Evolutionary conservation across 2,888 invertebrate genomes (phyloP).

Genomic region (Xanthia togata): DNA sequence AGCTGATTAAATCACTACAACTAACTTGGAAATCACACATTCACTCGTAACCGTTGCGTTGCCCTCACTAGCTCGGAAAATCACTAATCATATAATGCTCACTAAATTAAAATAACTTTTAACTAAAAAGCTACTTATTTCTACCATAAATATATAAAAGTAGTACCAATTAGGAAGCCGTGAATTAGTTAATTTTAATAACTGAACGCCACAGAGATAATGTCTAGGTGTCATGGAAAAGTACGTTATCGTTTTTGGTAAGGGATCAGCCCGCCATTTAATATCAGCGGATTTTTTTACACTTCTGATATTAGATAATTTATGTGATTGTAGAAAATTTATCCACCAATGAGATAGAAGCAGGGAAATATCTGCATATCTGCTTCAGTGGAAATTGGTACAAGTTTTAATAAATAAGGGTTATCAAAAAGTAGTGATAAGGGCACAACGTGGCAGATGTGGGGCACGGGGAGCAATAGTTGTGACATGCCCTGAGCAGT

Average conservation of each 20-base stretch:
- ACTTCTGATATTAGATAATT: conserved; percentile 1
- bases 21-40: neutral
- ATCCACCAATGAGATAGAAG: conserved; percentile 11
- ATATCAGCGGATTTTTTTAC: conserved; percentile 10
- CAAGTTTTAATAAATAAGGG: neutral
- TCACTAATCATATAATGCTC: neutral
- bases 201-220: neutral
- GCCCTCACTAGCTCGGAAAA: neutral
- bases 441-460: conserved; percentile 27
- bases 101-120: neutral
- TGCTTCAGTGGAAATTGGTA: neutral
- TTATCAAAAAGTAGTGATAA: conserved; percentile 10
- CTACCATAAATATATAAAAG: neutral
- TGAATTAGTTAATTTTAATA: neutral
- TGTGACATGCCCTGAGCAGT: conserved; percentile 1
- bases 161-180: neutral
- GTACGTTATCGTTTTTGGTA: neutral
- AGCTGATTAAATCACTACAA: neutral
- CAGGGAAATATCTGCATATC: conserved; percentile 19
- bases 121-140: neutral
- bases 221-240: conserved; percentile 9
- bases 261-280: conserved; percentile 23
- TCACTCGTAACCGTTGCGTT: neutral
- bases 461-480: conserved; percentile 10
- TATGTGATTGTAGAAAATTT: neutral